Percentiles rank a stretch among this genome's conserved stretches.
These are phyloP conservation scores for Trachelus iudaicus DNA, from an alignment of 2,888 invertebrate species.

Conservation along the genomic window DNA sequence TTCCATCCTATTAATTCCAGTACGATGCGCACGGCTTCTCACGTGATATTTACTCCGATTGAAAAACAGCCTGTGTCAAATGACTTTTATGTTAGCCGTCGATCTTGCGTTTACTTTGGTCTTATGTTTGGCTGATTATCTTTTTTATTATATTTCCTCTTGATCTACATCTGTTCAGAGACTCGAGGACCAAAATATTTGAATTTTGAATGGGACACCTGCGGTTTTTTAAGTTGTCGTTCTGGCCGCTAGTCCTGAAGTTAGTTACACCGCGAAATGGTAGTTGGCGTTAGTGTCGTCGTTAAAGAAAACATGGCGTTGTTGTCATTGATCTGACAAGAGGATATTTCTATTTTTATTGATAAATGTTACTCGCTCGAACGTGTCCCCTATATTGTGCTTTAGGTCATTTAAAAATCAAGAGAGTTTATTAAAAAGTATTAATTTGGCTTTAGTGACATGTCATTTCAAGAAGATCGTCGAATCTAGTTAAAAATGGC, in stretches of 20 bases:
- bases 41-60: not conserved
- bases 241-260: not conserved
- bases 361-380: not conserved
- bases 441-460: not conserved
- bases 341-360: not conserved
- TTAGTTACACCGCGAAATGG: not conserved
- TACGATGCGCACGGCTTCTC: not conserved
- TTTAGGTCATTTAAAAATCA: not conserved
- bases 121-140: not conserved
- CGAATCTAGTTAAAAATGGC: slow-evolving; percentile 34
- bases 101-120: not conserved
- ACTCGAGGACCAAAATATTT: not conserved
- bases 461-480: not conserved
- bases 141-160: not conserved
- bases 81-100: not conserved
- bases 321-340: not conserved
- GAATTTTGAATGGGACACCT: not conserved
- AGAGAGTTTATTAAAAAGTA: not conserved
- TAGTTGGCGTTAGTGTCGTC: not conserved
- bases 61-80: not conserved
- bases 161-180: not conserved
- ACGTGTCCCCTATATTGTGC: not conserved
- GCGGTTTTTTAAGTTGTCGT: not conserved
- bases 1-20: not conserved
- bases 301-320: not conserved